phyloP scores from a whole-genome alignment of 2,113 vertebrate species.

The Ochotona princeps region DNA sequence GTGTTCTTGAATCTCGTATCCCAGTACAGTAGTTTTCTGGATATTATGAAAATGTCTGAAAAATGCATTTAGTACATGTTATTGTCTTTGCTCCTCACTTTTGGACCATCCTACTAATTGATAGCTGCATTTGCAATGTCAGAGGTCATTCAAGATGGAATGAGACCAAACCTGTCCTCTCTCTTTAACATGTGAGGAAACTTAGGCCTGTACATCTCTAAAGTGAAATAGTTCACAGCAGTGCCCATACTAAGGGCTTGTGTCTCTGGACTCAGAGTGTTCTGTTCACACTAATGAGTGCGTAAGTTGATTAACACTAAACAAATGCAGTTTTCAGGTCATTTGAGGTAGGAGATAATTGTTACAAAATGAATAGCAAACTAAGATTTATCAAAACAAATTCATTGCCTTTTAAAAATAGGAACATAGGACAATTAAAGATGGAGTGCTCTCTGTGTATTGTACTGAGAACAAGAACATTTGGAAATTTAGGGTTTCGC shows the following conservation, averaged over 20 bases:
- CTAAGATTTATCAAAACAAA: constrained; percentile 28
- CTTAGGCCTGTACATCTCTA: neutral
- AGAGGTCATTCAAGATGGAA: neutral
- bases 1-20: neutral
- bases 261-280: constrained; percentile 8
- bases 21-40: constrained; percentile 17
- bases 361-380: constrained; percentile 45
- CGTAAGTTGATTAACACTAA: constrained; percentile 14
- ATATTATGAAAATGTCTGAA: constrained; percentile 53
- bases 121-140: constrained; percentile 15
- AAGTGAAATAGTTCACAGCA: neutral
- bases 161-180: constrained; percentile 2
- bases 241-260: neutral
- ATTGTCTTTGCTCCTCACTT: constrained; percentile 37
- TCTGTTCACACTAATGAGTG: constrained; percentile 29
- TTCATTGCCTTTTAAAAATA: constrained; percentile 22
- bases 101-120: neutral
- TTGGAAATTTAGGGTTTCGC: constrained; percentile 24
- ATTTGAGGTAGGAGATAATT: constrained; percentile 36
- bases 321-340: constrained; percentile 32
- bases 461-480: constrained; percentile 38
- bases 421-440: neutral
- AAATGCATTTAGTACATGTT: constrained; percentile 14
- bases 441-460: neutral
- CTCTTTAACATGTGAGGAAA: constrained; percentile 54